These are phyloP conservation scores for Fratercula arctica DNA, from an alignment of 2,797 vertebrate species.

Conservation along the genomic window DNA sequence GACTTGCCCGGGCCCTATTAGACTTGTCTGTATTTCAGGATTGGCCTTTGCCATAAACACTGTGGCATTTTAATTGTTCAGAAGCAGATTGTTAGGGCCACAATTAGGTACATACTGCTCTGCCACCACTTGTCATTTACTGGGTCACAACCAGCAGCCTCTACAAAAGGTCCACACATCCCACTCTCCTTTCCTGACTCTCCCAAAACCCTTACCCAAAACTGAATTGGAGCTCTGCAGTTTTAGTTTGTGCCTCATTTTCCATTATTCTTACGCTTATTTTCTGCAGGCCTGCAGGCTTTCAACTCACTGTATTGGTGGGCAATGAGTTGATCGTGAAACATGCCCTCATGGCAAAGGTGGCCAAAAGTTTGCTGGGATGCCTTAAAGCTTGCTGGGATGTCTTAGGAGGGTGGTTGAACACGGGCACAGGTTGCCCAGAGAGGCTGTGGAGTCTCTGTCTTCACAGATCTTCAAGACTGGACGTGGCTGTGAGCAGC, in stretches of 20 bases:
- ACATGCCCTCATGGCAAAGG: neutral
- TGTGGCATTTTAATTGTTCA: neutral
- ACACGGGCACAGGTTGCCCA: neutral
- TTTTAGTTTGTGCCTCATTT: neutral
- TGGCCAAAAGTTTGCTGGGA: neutral
- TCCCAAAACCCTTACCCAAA: neutral
- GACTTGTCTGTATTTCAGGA: neutral
- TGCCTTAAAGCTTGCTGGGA: neutral
- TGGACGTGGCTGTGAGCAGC: accelerated
- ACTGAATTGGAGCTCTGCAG: neutral
- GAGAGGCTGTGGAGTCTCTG: neutral
- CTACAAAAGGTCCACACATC: neutral
- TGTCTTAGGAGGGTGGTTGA: neutral
- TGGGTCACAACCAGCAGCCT: neutral
- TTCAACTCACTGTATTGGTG: neutral
- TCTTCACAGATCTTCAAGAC: neutral
- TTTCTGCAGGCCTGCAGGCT: neutral
- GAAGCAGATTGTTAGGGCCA: neutral
- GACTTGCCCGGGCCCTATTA: neutral
- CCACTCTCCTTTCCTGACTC: neutral
- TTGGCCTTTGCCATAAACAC: neutral
- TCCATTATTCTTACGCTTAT: neutral
- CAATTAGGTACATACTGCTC: neutral
- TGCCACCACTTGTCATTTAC: neutral
- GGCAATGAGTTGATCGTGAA: neutral